Conservation (phyloP, 23 tunicate genomes). For the Halocynthia aurantium region DNA sequence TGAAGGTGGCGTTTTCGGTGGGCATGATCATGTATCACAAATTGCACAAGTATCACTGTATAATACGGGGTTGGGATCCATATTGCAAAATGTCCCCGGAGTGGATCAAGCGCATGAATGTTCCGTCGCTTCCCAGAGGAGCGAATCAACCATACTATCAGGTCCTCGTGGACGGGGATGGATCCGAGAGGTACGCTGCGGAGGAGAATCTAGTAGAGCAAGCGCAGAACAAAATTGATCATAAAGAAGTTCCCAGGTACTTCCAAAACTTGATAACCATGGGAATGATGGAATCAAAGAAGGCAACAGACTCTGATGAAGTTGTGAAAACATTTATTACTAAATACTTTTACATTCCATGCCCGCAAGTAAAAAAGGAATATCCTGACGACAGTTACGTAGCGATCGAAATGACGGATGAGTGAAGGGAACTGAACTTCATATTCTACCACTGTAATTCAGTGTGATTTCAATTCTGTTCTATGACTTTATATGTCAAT, state of each 20-base stretch:
- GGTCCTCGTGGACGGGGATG: slow-evolving; percentile 35
- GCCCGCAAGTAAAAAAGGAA: neutral
- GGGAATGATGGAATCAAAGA: too few species aligned
- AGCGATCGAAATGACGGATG: too few species aligned
- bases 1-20: slow-evolving; percentile 22
- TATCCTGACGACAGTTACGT: neutral
- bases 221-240: neutral
- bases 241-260: neutral
- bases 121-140: slow-evolving; percentile 5
- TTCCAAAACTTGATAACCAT: neutral
- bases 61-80: slow-evolving; percentile 40
- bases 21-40: slow-evolving; percentile 39
- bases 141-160: slow-evolving; percentile 32
- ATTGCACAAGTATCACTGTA: slow-evolving; percentile 28
- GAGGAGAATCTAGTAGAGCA: neutral
- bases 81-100: slow-evolving; percentile 21
- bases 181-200: slow-evolving; percentile 18
- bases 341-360: neutral
- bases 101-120: slow-evolving; percentile 31
- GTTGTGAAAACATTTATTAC: neutral
- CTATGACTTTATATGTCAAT: too few species aligned
- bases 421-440: too few species aligned
- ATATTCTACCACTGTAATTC: too few species aligned
- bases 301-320: neutral
- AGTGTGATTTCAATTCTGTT: too few species aligned